Base-by-base conservation (phyloP, 2,888 invertebrate genomes). In the Eremobia ochroleuca region DNA sequence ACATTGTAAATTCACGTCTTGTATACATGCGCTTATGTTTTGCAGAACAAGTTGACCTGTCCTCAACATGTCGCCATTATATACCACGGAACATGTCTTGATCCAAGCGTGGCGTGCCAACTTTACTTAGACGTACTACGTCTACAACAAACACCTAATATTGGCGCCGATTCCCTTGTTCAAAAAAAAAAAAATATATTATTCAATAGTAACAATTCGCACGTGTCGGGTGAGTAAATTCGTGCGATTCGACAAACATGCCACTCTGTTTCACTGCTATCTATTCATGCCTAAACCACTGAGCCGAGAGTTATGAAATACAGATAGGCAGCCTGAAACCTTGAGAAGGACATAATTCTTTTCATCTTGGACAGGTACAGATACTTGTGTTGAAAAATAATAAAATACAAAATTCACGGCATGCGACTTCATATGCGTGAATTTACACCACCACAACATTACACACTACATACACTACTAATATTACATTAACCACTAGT, bases 21-120 rank as follows among this genome's bases (percentile, higher is more conserved):
- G 55, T 59, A 25, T 31, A 52, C 46, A 77, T 49, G 49, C 21
- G 62, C 28, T 28, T 49, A 70, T 43, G 40, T 65, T 61, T 46
- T 65, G 52, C 79, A 52, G 40, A 62, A 73, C 79, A 61, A 71
- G 79, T 55, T 61, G 81, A 78, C 37, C 72, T 68, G 49, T 13
- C 65, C 49, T 73, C 65, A 73, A 73, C 79, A 66, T 69, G 68
- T 61, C 46, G 40, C 84, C 55, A 25, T 81, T 73, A 73, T 55
- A 25, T 55, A 34, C 65, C 72, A 78, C 55, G 59, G 31, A 78
- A 55, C 69, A 81, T 66, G 69, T 49, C 68, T 69, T 55, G 79
- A 73, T 73, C 55, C 34, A 58, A 34, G 9, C 31, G 21, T 69
- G 18, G 34, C 46, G 59, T 81, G 84, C 65, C 84, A 84, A 81